Evolutionary conservation across 2,888 invertebrate genomes (phyloP).

Genomic region (Myopa testacea): DNA sequence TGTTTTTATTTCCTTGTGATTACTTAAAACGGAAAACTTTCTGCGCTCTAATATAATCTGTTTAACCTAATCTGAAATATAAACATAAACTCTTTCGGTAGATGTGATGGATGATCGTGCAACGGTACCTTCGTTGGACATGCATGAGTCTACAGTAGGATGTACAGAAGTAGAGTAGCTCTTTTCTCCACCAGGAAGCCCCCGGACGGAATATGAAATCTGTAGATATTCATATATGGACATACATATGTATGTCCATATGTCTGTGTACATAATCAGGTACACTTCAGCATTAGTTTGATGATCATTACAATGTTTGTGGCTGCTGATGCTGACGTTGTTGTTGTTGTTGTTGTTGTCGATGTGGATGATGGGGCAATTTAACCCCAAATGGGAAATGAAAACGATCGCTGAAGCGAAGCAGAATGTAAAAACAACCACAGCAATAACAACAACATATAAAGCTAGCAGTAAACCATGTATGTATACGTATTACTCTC

Average conservation of each 20-base stretch:
- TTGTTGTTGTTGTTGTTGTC: slow-evolving; percentile 39
- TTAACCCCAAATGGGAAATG: slow-evolving; percentile 53
- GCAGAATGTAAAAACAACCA: slow-evolving; percentile 46
- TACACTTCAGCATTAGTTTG: slow-evolving; percentile 6
- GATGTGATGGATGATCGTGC: too few species aligned
- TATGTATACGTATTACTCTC: neutral
- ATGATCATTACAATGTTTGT: slow-evolving; percentile 19
- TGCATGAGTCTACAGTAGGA: too few species aligned
- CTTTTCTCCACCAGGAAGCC: too few species aligned
- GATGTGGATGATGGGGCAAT: slow-evolving; percentile 45
- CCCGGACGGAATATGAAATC: too few species aligned
- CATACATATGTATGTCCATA: neutral
- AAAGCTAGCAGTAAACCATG: neutral
- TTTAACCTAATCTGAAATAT: too few species aligned
- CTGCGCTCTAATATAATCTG: too few species aligned
- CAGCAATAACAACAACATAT: slow-evolving; percentile 38
- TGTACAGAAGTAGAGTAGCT: too few species aligned
- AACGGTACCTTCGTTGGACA: too few species aligned
- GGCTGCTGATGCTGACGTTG: slow-evolving; percentile 20
- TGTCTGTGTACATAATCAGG: slow-evolving; percentile 22
- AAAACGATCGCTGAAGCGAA: slow-evolving; percentile 62
- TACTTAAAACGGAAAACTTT: too few species aligned
- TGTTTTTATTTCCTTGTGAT: too few species aligned
- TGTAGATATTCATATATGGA: neutral
- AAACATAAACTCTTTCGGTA: too few species aligned